Percentiles rank a stretch among this genome's conserved stretches.
Evolutionary conservation across 2,888 invertebrate species (phyloP).

Genomic region (Leucania comma): DNA sequence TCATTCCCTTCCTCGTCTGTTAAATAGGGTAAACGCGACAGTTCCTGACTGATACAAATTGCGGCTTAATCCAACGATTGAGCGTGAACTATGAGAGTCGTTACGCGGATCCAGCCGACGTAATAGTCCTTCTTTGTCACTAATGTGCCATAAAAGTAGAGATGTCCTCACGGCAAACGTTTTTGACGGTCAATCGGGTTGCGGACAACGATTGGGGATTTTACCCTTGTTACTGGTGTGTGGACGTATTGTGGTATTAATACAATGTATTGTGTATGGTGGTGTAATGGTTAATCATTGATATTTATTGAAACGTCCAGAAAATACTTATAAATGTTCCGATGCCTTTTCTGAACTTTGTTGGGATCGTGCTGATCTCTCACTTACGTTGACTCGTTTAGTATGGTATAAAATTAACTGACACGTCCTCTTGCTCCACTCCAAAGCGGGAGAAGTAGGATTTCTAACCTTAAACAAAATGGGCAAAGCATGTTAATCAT

Average conservation of each 20-base stretch:
- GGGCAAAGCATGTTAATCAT: too few species aligned
- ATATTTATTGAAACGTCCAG: not conserved
- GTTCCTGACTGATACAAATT: slow-evolving; percentile 84
- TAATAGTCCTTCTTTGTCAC: slow-evolving; percentile 85
- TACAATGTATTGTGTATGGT: slow-evolving; percentile 3
- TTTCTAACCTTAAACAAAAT: too few species aligned
- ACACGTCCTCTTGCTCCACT: too few species aligned
- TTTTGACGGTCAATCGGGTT: slow-evolving; percentile 74
- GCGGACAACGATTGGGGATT: slow-evolving; percentile 66
- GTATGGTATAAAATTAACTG: too few species aligned
- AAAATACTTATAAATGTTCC: too few species aligned
- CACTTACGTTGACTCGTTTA: too few species aligned
- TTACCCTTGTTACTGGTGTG: slow-evolving; percentile 35
- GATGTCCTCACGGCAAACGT: slow-evolving; percentile 73
- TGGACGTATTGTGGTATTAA: slow-evolving; percentile 35
- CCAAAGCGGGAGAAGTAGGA: too few species aligned
- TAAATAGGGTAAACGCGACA: slow-evolving; percentile 80
- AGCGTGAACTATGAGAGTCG: slow-evolving; percentile 86
- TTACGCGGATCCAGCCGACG: slow-evolving; percentile 79
- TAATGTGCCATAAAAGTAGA: slow-evolving; percentile 83
- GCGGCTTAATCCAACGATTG: slow-evolving; percentile 85
- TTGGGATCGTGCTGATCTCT: too few species aligned
- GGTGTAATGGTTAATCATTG: not conserved
- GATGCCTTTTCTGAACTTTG: too few species aligned
- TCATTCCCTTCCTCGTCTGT: slow-evolving; percentile 71